Conservation (phyloP, 2,797 vertebrate species). For the Phalloptychus januarius region DNA sequence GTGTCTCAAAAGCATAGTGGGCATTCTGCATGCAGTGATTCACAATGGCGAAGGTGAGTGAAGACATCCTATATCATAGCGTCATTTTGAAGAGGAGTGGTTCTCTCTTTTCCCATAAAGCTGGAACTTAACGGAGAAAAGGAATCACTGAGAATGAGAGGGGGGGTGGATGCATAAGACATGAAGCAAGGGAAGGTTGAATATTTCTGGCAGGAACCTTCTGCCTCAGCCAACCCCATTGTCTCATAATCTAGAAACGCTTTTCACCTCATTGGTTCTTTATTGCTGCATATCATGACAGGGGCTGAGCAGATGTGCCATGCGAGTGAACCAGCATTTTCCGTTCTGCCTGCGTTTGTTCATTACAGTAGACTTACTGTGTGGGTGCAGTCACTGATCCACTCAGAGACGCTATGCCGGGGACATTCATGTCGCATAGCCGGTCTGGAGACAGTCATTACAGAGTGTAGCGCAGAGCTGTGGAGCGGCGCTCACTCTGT, state of each 20-base stretch:
- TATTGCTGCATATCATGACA: slow-evolving; percentile 33
- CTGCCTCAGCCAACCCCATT: slow-evolving; percentile 40
- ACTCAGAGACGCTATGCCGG: slow-evolving; percentile 36
- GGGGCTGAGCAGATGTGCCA: slow-evolving; percentile 10
- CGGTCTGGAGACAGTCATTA: slow-evolving; percentile 54
- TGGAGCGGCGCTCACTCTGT: slow-evolving; percentile 35
- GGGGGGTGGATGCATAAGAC: slow-evolving; percentile 27
- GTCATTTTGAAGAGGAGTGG: slow-evolving; percentile 21
- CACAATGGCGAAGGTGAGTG: slow-evolving; percentile 36
- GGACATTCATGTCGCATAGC: slow-evolving; percentile 24
- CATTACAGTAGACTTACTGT: slow-evolving; percentile 33
- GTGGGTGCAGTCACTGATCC: slow-evolving; percentile 30
- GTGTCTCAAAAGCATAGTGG: neutral
- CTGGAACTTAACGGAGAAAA: slow-evolving; percentile 26
- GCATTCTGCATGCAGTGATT: slow-evolving; percentile 42
- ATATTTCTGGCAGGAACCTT: slow-evolving; percentile 41
- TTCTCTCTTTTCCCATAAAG: neutral
- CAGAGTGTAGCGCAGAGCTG: slow-evolving; percentile 48
- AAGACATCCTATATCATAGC: slow-evolving; percentile 42
- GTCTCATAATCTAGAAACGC: slow-evolving; percentile 52
- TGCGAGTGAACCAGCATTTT: slow-evolving; percentile 32
- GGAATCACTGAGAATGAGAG: slow-evolving; percentile 23
- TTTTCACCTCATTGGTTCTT: slow-evolving; percentile 55
- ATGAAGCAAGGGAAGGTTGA: slow-evolving; percentile 13
- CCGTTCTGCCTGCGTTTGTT: slow-evolving; percentile 49